Base-by-base conservation (phyloP, 2,888 invertebrate species). In the Meganola albula region DNA sequence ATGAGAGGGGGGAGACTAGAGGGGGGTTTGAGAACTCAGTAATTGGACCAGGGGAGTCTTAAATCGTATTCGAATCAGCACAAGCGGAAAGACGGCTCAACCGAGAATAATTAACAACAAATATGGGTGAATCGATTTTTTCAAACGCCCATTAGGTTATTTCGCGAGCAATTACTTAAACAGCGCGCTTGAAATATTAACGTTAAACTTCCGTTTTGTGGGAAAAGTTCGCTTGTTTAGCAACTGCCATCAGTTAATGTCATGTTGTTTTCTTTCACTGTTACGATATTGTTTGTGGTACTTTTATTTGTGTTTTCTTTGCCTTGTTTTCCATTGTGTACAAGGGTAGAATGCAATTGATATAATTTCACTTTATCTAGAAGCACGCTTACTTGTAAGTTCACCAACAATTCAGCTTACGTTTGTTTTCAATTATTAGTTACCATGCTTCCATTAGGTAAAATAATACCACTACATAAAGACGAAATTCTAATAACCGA, bases 31-130 rank as follows among this genome's bases (percentile, higher is more conserved):
- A 83, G 82, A 75, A 82, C 75, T 71, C 77, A 52, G 76, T 84
- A 84, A 85, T 83, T 85, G 84, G 84, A 83, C 77, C 79, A 73
- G 83, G 83, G 83, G 84, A 79, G 79, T 71, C 76, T 80, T 65
- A 77, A 83, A 85, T 83, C 83, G 78, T 69, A 84, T 85, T 85
- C 77, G 74, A 69, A 70, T 60, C 74, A 73, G 77, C 68, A 70
- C 72, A 79, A 71, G 84, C 84, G 85, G 80, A 85, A 85, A 77
- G 82, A 74, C 82, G 78, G 76, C 75, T 78, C 74, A 76, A 75
- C 78, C 78, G 78, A 72, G 74, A 70, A 82, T 85, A 84, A 85
- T 85, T 84, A 84, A 84, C 83, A 82, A 83, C 84, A 84, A 84
- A 85, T 85, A 80, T 84, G 84, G 80, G 80, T 74, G 73, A 80